Evolutionary conservation across 1,140 invertebrate genomes (phyloP).

Genomic region (Sipha flava): DNA sequence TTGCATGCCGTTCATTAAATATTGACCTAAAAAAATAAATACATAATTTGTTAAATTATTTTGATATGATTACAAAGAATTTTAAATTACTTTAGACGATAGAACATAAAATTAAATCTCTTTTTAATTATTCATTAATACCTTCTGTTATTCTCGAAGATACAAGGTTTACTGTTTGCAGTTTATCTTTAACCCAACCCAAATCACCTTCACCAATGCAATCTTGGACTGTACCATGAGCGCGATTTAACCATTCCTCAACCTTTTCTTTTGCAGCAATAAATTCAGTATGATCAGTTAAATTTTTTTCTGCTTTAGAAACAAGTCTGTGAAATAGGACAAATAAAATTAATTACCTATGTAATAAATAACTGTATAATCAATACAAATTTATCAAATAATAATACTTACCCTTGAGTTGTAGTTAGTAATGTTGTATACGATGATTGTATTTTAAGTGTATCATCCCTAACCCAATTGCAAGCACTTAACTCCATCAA

Average conservation of each 20-base stretch:
- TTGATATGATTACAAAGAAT: no score
- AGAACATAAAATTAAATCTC: no score
- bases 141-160: slow-evolving; percentile 41
- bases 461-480: slow-evolving; percentile 72
- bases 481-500: slow-evolving; percentile 76
- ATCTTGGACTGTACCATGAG: slow-evolving; percentile 68
- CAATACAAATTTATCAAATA: neutral
- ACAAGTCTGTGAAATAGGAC: slow-evolving; percentile 50
- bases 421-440: slow-evolving; percentile 68
- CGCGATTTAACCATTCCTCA: slow-evolving; percentile 68
- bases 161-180: slow-evolving; percentile 56
- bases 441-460: slow-evolving; percentile 68
- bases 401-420: slow-evolving; percentile 50
- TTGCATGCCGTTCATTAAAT: slow-evolving; percentile 66
- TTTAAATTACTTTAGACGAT: no score
- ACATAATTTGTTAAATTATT: neutral
- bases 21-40: slow-evolving; percentile 59
- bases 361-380: no score
- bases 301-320: slow-evolving; percentile 74
- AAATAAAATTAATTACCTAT: neutral
- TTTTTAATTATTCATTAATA: slow-evolving; percentile 8
- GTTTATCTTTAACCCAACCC: slow-evolving; percentile 66
- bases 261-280: slow-evolving; percentile 72
- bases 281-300: slow-evolving; percentile 82
- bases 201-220: slow-evolving; percentile 73